Evolutionary conservation across 2,888 invertebrate genomes (phyloP), one percentile per base, ranked within the genome.

Genomic region (Allophyes oxyacanthae): DNA sequence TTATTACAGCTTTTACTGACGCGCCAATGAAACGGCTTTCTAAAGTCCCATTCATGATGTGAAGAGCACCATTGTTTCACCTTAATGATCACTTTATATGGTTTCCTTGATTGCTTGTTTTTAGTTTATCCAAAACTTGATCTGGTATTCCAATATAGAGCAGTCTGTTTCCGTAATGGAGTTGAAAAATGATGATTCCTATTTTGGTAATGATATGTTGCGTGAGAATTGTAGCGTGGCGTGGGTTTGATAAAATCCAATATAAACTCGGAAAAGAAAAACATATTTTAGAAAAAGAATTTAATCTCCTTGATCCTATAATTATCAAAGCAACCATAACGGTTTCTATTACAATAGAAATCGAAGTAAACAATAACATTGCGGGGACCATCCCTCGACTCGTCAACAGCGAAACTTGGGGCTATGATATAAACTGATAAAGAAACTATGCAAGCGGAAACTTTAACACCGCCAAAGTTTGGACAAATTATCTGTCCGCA

Each of bases 401-500:
- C 63, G 60, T 75, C 78, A 79, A 77, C 74, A 67, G 59, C 68
- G 52, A 63, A 75, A 75, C 66, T 76, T 64, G 46, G 51, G 65
- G 41, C 61, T 49, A 56, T 69, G 75, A 77, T 75, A 68, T 77
- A 77, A 79, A 80, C 79, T 82, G 84, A 84, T 84, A 82, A 85
- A 82, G 84, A 82, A 85, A 81, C 84, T 81, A 81, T 72, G 65
- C 69, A 70, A 76, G 75, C 73, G 71, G 71, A 77, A 83, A 84
- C 77, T 84, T 79, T 77, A 75, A 69, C 75, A 72, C 65, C 71
- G 63, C 58, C 52, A 44, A 84, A 85, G 75, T 86, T 83, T 72
- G 78, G 78, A 83, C 84, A 87, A 87, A 83, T 87, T 84, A 84
- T 86, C 80, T 79, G 72, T 75, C 80, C 75, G 75, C 74, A 68